A percentile compares a stretch with the other conserved stretches of the same genome.
Conservation (phyloP, 2,113 vertebrate species). For the Notiomystis cincta region DNA sequence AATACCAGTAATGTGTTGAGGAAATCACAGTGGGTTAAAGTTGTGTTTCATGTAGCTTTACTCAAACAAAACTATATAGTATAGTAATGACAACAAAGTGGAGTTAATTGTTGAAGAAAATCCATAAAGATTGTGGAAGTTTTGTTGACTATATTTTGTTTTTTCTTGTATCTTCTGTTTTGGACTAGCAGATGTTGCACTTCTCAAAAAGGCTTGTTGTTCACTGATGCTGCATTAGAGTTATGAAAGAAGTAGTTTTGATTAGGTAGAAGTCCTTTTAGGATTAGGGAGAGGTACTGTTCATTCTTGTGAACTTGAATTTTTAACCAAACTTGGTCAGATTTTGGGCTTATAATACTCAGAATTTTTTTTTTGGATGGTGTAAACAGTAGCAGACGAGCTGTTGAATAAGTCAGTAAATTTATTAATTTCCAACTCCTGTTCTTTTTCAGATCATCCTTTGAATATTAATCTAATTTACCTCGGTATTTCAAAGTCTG, state of each 20-base stretch:
- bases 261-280: background rate
- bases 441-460: conserved; percentile 69
- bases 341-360: background rate
- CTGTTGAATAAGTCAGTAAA: background rate
- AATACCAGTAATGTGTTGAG: background rate
- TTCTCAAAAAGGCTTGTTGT: background rate
- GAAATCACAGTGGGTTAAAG: background rate
- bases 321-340: background rate
- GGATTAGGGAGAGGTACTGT: background rate
- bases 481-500: conserved; percentile 69
- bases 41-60: background rate
- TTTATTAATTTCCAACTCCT: conserved; percentile 57
- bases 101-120: background rate
- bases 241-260: background rate
- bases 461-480: conserved; percentile 79
- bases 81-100: background rate
- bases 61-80: background rate
- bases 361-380: background rate
- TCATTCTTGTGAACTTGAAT: background rate
- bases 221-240: background rate
- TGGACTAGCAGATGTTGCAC: background rate
- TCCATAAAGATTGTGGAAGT: background rate
- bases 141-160: background rate
- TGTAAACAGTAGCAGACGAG: background rate
- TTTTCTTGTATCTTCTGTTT: background rate